Evolutionary conservation across 2,113 vertebrate species (phyloP).

Genomic region (Nothocercus julius): DNA sequence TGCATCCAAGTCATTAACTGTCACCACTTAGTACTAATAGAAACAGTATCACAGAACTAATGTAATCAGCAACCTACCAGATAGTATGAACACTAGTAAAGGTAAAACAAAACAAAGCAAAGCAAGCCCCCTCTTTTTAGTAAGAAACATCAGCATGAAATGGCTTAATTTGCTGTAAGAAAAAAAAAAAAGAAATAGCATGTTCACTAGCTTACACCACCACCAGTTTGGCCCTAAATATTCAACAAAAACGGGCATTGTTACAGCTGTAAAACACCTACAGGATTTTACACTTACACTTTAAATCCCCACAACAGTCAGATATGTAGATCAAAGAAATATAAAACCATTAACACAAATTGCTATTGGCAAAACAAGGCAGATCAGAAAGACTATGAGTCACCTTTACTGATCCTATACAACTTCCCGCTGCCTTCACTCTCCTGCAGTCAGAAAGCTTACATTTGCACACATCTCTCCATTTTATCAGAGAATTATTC

Average conservation of each 20-base stretch:
- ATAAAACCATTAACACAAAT: background rate
- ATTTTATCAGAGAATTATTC: background rate
- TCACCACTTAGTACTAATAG: background rate
- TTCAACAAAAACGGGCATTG: background rate
- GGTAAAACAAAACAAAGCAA: background rate
- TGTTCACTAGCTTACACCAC: background rate
- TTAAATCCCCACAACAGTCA: background rate
- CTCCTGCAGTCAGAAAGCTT: background rate
- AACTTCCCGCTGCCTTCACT: background rate
- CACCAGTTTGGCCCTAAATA: background rate
- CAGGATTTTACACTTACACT: background rate
- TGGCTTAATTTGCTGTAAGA: background rate
- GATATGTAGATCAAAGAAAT: conserved; percentile 33
- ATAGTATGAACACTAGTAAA: background rate
- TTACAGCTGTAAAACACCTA: background rate
- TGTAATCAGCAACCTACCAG: background rate
- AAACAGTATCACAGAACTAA: background rate
- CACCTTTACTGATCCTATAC: background rate
- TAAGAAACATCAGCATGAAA: background rate
- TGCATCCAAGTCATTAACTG: background rate
- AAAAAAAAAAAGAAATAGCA: background rate
- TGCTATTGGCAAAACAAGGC: conserved; percentile 46
- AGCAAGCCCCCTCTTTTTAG: background rate
- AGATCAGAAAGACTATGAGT: conserved; percentile 33
- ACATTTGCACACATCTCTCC: background rate